A percentile compares a stretch with the other conserved stretches of the same genome.
These are phyloP conservation scores for Papilio aristodemus DNA, from an alignment of 1,140 invertebrate genomes.

Conservation along the genomic window DNA sequence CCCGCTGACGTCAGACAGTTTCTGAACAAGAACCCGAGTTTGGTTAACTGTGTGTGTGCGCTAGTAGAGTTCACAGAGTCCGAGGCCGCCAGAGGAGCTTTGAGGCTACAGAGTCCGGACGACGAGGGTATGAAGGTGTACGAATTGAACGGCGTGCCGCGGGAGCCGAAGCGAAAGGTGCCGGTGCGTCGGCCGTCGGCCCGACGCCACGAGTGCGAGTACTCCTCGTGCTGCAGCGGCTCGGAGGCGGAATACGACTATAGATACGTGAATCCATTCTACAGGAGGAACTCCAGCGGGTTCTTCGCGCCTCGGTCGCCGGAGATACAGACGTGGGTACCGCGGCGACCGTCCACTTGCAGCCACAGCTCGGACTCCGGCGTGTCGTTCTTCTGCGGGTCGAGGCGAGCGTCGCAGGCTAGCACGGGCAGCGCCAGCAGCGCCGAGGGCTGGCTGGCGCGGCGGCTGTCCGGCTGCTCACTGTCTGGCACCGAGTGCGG, in stretches of 20 bases:
- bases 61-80: constrained; percentile 94
- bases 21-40: constrained; percentile 93
- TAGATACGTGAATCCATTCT: constrained; percentile 78
- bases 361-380: constrained; percentile 79
- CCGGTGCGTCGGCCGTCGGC: constrained; percentile 71
- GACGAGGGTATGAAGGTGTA: constrained; percentile 80
- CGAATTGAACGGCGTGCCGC: constrained; percentile 81
- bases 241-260: constrained; percentile 85
- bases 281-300: constrained; percentile 82
- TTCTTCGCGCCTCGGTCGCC: constrained; percentile 80
- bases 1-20: constrained; percentile 94
- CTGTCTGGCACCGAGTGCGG: constrained; percentile 81
- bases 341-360: constrained; percentile 82
- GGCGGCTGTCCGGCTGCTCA: constrained; percentile 80
- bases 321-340: constrained; percentile 84
- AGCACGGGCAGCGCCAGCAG: constrained; percentile 82
- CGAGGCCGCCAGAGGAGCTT: constrained; percentile 89
- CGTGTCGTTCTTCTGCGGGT: constrained; percentile 82
- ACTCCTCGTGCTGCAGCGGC: constrained; percentile 84
- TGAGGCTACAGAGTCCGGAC: constrained; percentile 81
- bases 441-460: constrained; percentile 78
- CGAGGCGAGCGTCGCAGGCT: constrained; percentile 80
- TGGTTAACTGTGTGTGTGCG: constrained; percentile 91
- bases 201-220: constrained; percentile 74
- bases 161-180: constrained; percentile 81